Conservation (phyloP, 2,888 invertebrate species). For the Sphinx pinastri region DNA sequence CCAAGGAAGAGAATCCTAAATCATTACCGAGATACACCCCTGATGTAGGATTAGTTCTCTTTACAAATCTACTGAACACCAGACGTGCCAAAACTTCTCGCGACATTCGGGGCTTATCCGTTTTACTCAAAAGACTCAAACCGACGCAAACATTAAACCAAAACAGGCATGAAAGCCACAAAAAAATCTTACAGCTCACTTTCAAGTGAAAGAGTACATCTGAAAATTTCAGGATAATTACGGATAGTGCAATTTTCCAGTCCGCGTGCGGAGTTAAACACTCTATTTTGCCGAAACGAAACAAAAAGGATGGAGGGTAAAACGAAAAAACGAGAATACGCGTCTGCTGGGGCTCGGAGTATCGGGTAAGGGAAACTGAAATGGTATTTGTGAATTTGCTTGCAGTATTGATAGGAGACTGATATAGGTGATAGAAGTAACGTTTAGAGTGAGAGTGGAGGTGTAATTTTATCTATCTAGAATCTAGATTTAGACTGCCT, state of each 20-base stretch:
- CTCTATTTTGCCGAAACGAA: constrained; percentile 52
- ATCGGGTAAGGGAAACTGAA: constrained; percentile 3
- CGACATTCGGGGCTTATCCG: background rate
- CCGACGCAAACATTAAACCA: constrained; percentile 5
- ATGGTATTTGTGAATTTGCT: constrained; percentile 37
- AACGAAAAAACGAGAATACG: constrained; percentile 28
- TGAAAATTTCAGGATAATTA: constrained; percentile 60
- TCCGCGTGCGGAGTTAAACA: constrained; percentile 53
- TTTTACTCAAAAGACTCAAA: background rate
- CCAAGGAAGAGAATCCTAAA: too few species aligned
- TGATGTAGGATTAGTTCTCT: too few species aligned
- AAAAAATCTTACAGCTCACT: constrained; percentile 21
- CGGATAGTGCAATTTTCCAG: constrained; percentile 67
- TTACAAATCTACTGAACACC: too few species aligned
- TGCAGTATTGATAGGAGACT: background rate
- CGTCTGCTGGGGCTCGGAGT: constrained; percentile 10
- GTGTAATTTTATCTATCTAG: too few species aligned
- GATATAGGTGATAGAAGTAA: background rate
- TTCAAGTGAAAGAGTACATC: constrained; percentile 30
- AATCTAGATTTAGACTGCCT: too few species aligned
- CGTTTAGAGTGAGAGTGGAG: background rate
- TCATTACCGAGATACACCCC: too few species aligned
- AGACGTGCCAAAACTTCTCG: background rate
- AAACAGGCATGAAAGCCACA: constrained; percentile 10
- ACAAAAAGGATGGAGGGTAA: constrained; percentile 33